A percentile compares a stretch with the other conserved stretches of the same genome.
phyloP scores from a whole-genome alignment of 2,113 vertebrate genomes.

The Pelvicachromis taeniatus region DNA sequence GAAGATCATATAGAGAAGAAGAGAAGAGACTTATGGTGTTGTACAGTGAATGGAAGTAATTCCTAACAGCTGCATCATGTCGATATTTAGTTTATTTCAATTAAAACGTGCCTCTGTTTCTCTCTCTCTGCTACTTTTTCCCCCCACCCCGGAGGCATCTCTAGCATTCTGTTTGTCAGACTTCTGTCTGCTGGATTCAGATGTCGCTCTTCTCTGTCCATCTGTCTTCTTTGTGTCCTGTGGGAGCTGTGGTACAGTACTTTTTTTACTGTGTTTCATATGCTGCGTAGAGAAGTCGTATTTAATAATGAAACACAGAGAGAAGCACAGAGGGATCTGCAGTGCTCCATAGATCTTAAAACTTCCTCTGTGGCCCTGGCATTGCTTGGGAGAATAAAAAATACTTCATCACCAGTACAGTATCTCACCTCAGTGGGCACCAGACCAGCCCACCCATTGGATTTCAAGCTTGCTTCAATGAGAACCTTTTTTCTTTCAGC shows the following conservation, averaged over 20 bases:
- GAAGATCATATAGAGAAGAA: background rate
- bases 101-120: background rate
- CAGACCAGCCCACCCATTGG: conserved; percentile 20
- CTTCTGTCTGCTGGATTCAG: conserved; percentile 13
- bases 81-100: conserved; percentile 9
- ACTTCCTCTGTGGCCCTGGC: conserved; percentile 17
- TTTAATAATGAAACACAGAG: conserved; percentile 65
- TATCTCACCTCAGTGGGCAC: background rate
- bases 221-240: background rate
- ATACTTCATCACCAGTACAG: conserved; percentile 21
- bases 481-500: background rate
- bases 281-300: conserved; percentile 14
- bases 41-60: background rate
- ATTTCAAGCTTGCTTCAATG: conserved; percentile 4
- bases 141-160: conserved; percentile 12
- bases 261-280: conserved; percentile 19
- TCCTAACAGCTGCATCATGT: background rate
- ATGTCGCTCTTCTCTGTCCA: conserved; percentile 5
- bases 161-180: conserved; percentile 46
- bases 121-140: background rate
- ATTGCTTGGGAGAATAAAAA: background rate
- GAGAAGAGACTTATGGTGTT: background rate
- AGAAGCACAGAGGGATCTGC: conserved; percentile 11
- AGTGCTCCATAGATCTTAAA: conserved; percentile 41
- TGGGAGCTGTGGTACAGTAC: background rate